phyloP scores from a whole-genome alignment of 2,113 vertebrate genomes.

The Ptyas mucosa region DNA sequence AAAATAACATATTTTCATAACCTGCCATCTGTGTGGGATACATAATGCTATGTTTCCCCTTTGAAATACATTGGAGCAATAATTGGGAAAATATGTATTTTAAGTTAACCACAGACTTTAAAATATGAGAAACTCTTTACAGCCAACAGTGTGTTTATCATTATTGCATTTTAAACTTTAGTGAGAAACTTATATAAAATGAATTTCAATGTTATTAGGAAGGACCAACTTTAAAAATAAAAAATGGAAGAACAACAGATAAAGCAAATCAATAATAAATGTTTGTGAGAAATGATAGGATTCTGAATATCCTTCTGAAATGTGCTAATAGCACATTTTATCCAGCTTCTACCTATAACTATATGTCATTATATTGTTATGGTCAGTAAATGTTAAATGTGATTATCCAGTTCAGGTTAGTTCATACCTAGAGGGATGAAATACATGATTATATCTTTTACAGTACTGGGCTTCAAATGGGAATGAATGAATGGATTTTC shows the following conservation, averaged over 20 bases:
- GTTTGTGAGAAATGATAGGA: background rate
- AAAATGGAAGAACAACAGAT: background rate
- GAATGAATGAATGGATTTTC: background rate
- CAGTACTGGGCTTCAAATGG: background rate
- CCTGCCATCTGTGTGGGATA: background rate
- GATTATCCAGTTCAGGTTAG: background rate
- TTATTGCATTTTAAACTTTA: background rate
- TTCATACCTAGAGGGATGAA: background rate
- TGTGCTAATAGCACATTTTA: background rate
- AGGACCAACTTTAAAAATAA: background rate
- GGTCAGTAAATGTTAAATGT: background rate
- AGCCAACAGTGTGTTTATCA: background rate
- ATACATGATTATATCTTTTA: background rate
- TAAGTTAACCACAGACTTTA: background rate
- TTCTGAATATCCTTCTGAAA: background rate
- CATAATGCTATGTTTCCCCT: background rate
- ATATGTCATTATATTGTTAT: background rate
- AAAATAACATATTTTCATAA: background rate
- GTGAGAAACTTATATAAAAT: background rate
- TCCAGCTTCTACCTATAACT: constrained; percentile 28
- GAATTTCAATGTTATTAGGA: background rate
- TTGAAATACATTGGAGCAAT: background rate
- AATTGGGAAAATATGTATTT: background rate
- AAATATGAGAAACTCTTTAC: background rate
- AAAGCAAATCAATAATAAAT: background rate